Evolutionary conservation across 2,888 invertebrate genomes (phyloP), one percentile per base, ranked within the genome.

Genomic region (Athetis lepigone): DNA sequence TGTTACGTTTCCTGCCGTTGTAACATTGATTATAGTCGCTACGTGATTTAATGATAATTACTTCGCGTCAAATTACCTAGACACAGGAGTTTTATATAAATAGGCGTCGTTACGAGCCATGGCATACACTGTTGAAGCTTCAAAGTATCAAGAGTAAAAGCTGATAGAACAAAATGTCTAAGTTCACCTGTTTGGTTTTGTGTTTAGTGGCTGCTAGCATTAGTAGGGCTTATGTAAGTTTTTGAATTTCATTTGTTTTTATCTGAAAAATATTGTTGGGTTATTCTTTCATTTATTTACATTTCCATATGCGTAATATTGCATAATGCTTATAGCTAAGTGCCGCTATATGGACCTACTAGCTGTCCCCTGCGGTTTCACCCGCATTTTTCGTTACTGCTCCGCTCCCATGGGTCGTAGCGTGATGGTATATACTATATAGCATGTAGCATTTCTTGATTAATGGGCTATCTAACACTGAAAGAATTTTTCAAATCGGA

Each of bases 21-120:
- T 62, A 57, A 40, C 71, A 76, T 70, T 76, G 64, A 70, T 43
- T 43, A 18, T 33, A 49, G 39, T 29, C 33, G 55, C 42, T 27
- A 25, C 47, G 40, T 62, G 70, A 47, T 64, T 55, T 75, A 55
- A 65, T 75, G 64, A 62, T 79, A 75, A 75, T 75, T 75, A 75
- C 60, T 52, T 50, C 11, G 23, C 68, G 33, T 60, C 33, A 43
- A 66, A 61, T 52, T 52, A 73, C 52, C 25, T 59, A 39, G 51
- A 36, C 46, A 59, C 42, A 29, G 46, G 37, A 49, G 61, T 56
- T 77, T 62, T 56, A 74, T 74, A 74, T 75, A 75, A 75, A 75
- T 74, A 70, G 56, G 29, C 36, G 49, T 42, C 7, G 50, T 47
- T 49, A 40, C 39, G 18, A 58, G 13, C 9, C n/a, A 33, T 29